Evolutionary conservation across 2,113 vertebrate species (phyloP).

Genomic region (Coracopsis vasa): DNA sequence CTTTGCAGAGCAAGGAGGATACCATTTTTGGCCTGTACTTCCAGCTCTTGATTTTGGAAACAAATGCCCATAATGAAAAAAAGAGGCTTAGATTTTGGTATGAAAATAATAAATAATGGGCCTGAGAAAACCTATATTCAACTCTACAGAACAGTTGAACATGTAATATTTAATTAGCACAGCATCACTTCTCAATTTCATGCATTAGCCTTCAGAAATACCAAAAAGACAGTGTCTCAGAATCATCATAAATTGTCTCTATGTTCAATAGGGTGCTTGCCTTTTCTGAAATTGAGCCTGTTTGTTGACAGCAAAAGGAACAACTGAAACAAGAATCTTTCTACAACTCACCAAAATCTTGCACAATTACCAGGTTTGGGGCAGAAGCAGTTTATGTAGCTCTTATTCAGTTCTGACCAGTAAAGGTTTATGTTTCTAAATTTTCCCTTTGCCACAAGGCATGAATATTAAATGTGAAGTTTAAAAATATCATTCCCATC

Average conservation of each 20-base stretch:
- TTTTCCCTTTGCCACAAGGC: not conserved
- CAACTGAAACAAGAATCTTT: not conserved
- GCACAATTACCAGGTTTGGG: not conserved
- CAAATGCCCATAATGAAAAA: not conserved
- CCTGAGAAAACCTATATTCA: not conserved
- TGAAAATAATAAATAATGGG: not conserved
- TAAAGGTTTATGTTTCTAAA: not conserved
- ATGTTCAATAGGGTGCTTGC: not conserved
- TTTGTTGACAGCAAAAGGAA: not conserved
- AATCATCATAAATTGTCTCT: not conserved
- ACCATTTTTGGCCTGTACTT: not conserved
- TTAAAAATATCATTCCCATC: slow-evolving; percentile 1
- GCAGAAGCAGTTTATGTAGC: not conserved
- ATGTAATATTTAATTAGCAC: not conserved
- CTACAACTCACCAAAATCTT: not conserved
- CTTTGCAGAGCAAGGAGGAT: not conserved
- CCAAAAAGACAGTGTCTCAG: not conserved
- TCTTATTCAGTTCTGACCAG: not conserved
- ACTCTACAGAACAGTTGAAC: not conserved
- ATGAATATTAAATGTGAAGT: not conserved
- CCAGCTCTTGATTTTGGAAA: not conserved
- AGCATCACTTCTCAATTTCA: not conserved
- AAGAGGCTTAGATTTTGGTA: not conserved
- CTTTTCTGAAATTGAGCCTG: not conserved
- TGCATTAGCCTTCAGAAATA: not conserved